Evolutionary conservation across 2,113 vertebrate species (phyloP).

Genomic region (Indicator indicator): DNA sequence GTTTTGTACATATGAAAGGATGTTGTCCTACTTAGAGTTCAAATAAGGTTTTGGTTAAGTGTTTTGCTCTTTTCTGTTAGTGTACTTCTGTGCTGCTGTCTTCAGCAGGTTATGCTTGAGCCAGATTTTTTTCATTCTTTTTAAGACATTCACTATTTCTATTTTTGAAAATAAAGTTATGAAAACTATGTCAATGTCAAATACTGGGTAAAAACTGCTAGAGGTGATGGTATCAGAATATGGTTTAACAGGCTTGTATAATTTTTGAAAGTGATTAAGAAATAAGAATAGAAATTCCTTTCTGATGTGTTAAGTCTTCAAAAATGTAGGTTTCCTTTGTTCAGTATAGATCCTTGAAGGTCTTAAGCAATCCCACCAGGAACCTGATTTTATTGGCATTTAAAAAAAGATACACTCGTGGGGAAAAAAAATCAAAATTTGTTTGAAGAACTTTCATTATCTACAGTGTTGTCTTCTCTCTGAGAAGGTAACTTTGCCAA

Average conservation of each 20-base stretch:
- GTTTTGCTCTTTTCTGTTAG: conserved; percentile 10
- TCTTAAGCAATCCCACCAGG: neutral
- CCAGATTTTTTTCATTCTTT: neutral
- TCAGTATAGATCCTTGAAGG: conserved; percentile 9
- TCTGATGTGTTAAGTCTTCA: neutral
- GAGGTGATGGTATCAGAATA: conserved; percentile 19
- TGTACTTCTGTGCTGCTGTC: neutral
- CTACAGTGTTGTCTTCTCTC: neutral
- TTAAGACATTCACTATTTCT: conserved; percentile 27
- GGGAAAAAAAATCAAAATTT: neutral
- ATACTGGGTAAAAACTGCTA: conserved; percentile 49
- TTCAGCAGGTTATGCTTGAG: conserved; percentile 20
- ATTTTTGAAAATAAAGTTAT: conserved; percentile 54
- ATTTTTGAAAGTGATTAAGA: conserved; percentile 60
- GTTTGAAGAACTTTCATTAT: neutral
- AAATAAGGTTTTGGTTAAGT: neutral
- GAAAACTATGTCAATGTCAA: conserved; percentile 69
- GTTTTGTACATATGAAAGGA: neutral
- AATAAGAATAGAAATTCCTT: conserved; percentile 66
- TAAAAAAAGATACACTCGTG: neutral
- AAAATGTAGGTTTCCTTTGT: neutral
- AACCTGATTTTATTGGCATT: neutral
- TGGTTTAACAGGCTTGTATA: conserved; percentile 28
- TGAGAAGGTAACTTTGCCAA: neutral
- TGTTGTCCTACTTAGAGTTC: conserved; percentile 14